phyloP scores from a whole-genome alignment of 1,140 invertebrate species.

The Apis dorsata region DNA sequence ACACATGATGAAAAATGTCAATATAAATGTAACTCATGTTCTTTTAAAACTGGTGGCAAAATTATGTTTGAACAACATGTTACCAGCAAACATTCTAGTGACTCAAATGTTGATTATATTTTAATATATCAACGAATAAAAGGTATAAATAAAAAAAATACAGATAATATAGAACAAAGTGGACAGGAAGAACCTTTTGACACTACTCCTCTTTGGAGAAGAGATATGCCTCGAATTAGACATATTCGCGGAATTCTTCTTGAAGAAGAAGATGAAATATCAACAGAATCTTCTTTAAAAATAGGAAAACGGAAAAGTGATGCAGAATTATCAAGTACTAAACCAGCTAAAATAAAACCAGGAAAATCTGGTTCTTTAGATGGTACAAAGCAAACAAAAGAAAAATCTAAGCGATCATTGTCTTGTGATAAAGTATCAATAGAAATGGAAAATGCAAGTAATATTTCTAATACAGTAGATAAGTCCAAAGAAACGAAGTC shows the following conservation, averaged over 20 bases:
- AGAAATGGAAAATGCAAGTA: background rate
- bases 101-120: constrained; percentile 68
- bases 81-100: constrained; percentile 76
- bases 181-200: constrained; percentile 77
- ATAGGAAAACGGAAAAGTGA: constrained; percentile 68
- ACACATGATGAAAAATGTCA: constrained; percentile 84
- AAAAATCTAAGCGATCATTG: constrained; percentile 57
- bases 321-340: constrained; percentile 44
- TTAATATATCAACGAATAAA: constrained; percentile 74
- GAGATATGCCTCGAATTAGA: constrained; percentile 80
- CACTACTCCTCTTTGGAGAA: constrained; percentile 83
- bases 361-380: constrained; percentile 59
- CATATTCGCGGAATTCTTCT: constrained; percentile 80
- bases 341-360: constrained; percentile 66
- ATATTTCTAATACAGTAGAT: background rate
- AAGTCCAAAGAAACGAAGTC: constrained; percentile 37
- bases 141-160: constrained; percentile 65
- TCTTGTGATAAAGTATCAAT: constrained; percentile 48
- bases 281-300: constrained; percentile 54
- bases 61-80: constrained; percentile 83
- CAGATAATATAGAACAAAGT: constrained; percentile 55
- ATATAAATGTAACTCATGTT: constrained; percentile 85
- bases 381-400: constrained; percentile 54
- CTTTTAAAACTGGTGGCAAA: constrained; percentile 81
- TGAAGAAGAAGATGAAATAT: constrained; percentile 61